These are phyloP conservation scores for Paradisaea rubra DNA, from an alignment of 2,113 vertebrate genomes.

Conservation along the genomic window DNA sequence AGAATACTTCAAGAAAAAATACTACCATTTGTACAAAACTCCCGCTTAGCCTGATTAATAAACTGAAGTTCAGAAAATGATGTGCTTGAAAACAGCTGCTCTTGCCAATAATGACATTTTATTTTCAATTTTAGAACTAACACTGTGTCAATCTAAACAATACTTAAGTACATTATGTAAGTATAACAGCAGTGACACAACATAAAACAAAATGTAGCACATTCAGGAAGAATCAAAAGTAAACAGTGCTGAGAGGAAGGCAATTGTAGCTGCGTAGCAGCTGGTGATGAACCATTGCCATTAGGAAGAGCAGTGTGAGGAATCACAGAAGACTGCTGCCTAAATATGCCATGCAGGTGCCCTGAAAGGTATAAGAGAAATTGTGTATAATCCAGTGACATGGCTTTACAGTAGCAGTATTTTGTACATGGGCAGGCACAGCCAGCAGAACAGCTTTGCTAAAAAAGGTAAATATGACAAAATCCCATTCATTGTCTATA, in stretches of 20 bases:
- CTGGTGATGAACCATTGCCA: constrained; percentile 36
- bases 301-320: not conserved
- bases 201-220: constrained; percentile 34
- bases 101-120: constrained; percentile 61
- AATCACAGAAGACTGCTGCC: not conserved
- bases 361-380: constrained; percentile 3
- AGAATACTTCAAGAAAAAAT: constrained; percentile 63
- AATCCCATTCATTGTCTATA: not conserved
- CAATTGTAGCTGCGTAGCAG: constrained; percentile 23
- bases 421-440: not conserved
- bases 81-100: constrained; percentile 64
- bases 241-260: constrained; percentile 18
- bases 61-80: constrained; percentile 61
- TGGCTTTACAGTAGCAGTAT: not conserved
- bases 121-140: constrained; percentile 67
- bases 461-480: not conserved
- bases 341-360: not conserved
- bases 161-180: constrained; percentile 59
- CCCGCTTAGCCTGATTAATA: constrained; percentile 63
- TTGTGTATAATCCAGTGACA: not conserved
- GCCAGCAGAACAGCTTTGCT: not conserved
- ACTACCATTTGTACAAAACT: constrained; percentile 39
- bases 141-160: constrained; percentile 63
- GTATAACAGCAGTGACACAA: constrained; percentile 11
- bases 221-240: constrained; percentile 29